Evolutionary conservation across 2,888 invertebrate genomes (phyloP).

Genomic region (Spisula subtruncata): DNA sequence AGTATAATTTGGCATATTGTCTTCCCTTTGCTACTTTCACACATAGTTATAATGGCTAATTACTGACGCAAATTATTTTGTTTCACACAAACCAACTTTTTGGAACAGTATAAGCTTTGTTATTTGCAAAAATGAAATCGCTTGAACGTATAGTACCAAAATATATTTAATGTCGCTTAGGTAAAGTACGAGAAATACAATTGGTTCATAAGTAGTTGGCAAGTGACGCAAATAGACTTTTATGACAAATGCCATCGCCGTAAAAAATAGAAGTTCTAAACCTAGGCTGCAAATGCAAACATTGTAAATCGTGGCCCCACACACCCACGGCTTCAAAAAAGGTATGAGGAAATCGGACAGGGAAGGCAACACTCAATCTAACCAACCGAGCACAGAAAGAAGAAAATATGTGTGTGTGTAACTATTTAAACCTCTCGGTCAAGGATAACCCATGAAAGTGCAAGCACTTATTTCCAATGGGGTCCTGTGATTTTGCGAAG

Average conservation of each 20-base stretch:
- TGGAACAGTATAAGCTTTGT: background rate
- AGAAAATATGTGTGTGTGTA: no score
- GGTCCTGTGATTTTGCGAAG: no score
- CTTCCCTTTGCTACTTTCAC: background rate
- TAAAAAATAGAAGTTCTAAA: background rate
- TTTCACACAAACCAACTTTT: background rate
- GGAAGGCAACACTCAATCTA: no score
- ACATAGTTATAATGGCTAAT: background rate
- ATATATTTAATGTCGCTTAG: background rate
- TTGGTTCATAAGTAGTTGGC: background rate
- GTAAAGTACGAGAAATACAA: background rate
- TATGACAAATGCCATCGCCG: background rate
- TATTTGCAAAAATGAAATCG: background rate
- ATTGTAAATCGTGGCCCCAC: no score
- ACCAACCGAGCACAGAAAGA: no score
- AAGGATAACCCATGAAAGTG: no score
- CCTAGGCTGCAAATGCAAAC: no score
- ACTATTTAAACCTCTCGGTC: no score
- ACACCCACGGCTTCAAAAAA: no score
- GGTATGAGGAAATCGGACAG: no score
- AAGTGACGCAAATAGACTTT: background rate
- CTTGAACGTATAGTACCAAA: background rate
- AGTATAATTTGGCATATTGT: background rate
- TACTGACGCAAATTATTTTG: background rate
- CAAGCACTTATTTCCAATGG: no score